Conservation (phyloP, 2,888 invertebrate species). For the Taenaris catops region DNA sequence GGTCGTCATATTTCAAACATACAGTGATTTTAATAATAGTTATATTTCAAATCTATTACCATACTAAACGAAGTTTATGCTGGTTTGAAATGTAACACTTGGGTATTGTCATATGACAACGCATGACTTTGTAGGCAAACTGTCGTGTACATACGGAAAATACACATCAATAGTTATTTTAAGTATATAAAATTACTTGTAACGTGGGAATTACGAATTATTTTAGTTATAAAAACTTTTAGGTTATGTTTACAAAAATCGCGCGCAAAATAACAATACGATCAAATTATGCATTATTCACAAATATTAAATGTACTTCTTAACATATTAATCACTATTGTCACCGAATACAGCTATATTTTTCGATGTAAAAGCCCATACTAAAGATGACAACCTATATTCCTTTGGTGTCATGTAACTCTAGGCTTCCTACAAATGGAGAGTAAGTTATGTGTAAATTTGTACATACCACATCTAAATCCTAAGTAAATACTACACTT, state of each 20-base stretch:
- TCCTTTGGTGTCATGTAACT: constrained; percentile 46
- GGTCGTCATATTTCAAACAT: too few species aligned
- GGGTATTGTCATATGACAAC: too few species aligned
- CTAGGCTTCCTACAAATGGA: constrained; percentile 13
- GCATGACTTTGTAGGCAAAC: too few species aligned
- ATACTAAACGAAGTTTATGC: too few species aligned
- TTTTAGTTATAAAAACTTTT: constrained; percentile 32
- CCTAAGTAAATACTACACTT: constrained; percentile 34
- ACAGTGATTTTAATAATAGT: too few species aligned
- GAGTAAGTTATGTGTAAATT: constrained; percentile 27
- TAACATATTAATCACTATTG: background rate
- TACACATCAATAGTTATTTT: too few species aligned
- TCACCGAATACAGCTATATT: background rate
- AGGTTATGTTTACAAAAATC: constrained; percentile 74
- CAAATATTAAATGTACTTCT: background rate
- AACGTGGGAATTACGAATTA: too few species aligned
- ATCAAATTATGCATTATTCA: background rate
- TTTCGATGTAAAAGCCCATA: constrained; percentile 29
- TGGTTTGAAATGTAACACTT: too few species aligned
- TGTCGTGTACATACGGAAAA: too few species aligned
- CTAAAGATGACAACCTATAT: constrained; percentile 51
- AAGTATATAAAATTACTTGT: too few species aligned
- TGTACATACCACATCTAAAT: constrained; percentile 39
- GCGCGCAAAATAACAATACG: constrained; percentile 20
- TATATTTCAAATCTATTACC: too few species aligned